A percentile compares a stretch with the other conserved stretches of the same genome.
Evolutionary conservation across 2,797 vertebrate species (phyloP).

Genomic region (Coendou prehensilis): DNA sequence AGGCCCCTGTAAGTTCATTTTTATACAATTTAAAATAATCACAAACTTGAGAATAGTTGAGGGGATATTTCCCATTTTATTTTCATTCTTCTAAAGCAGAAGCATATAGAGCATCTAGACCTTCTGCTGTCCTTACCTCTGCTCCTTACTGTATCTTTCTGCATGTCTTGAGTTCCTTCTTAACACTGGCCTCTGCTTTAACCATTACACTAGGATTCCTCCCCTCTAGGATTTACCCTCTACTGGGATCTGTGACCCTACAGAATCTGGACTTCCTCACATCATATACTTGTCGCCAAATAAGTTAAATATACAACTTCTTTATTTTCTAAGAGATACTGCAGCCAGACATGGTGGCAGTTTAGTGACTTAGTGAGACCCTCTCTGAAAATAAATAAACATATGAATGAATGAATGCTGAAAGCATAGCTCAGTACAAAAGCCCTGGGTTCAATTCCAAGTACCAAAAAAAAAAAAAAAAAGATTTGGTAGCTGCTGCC

Average conservation of each 20-base stretch:
- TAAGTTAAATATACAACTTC: constrained; percentile 12
- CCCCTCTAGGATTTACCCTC: neutral
- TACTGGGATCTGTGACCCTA: neutral
- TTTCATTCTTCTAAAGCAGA: constrained; percentile 28
- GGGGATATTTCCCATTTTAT: neutral
- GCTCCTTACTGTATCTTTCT: neutral
- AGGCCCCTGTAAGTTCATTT: neutral
- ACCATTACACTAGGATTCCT: constrained; percentile 1
- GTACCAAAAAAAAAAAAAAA: neutral
- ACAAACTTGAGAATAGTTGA: constrained; percentile 17
- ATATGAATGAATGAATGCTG: neutral
- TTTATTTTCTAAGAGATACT: constrained; percentile 50
- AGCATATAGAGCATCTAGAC: neutral
- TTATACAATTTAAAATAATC: neutral
- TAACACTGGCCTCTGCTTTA: neutral
- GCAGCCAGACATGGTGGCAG: neutral
- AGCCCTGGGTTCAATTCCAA: neutral
- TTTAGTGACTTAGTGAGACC: neutral
- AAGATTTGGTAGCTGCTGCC: constrained; percentile 45
- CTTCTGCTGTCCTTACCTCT: neutral
- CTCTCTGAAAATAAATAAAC: neutral
- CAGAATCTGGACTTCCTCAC: neutral
- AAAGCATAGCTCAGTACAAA: neutral
- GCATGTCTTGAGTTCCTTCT: neutral
- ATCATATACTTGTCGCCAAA: neutral